Percentiles rank a stretch among this genome's conserved stretches.
These are phyloP conservation scores for Himalopsyche kuldschensis DNA, from an alignment of 2,888 invertebrate genomes.

Conservation along the genomic window DNA sequence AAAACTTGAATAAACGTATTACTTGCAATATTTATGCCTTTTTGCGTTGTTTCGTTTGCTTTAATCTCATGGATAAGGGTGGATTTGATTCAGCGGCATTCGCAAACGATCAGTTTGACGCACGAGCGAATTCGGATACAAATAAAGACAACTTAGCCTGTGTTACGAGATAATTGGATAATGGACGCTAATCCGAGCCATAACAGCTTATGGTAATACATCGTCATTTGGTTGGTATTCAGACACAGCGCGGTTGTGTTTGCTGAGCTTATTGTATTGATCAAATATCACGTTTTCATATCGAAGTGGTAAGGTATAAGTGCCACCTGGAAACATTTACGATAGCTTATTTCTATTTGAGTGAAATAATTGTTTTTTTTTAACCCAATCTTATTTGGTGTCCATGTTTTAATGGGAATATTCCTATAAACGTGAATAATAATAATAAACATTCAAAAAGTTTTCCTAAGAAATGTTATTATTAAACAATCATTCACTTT, in stretches of 20 bases:
- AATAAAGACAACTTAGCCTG: not conserved
- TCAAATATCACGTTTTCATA: not conserved
- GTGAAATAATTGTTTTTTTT: no score
- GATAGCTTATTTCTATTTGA: no score
- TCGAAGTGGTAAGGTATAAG: not conserved
- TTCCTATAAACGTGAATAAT: no score
- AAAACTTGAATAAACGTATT: not conserved
- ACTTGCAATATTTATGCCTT: not conserved
- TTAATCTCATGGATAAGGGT: not conserved
- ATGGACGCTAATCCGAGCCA: constrained; percentile 16
- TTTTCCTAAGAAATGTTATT: no score
- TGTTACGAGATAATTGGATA: constrained; percentile 20
- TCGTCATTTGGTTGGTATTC: constrained; percentile 1
- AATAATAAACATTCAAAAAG: no score
- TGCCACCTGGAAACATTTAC: not conserved
- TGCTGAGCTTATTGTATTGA: not conserved
- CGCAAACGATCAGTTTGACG: not conserved
- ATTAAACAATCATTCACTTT: no score
- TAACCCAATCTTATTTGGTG: no score
- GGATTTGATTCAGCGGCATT: not conserved
- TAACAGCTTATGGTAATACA: constrained; percentile 10
- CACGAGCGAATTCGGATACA: not conserved
- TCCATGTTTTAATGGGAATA: no score
- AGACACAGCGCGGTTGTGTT: not conserved
- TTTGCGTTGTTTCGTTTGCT: not conserved